Percentiles rank a stretch among this genome's conserved stretches.
These are phyloP conservation scores for Nerophis ophidion DNA, from an alignment of 2,113 vertebrate species.

Conservation along the genomic window DNA sequence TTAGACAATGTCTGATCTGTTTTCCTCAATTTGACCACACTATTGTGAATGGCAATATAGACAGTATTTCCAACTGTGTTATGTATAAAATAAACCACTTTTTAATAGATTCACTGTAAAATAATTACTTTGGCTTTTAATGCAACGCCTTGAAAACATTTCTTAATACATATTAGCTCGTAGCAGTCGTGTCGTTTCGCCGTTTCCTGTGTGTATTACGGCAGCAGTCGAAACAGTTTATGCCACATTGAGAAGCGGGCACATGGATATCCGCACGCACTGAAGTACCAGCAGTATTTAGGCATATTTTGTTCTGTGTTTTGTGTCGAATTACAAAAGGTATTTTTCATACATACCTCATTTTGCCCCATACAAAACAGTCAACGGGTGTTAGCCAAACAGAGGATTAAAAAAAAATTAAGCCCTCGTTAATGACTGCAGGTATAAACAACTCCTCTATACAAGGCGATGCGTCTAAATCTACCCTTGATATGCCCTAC, in stretches of 20 bases:
- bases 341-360: slow-evolving; percentile 32
- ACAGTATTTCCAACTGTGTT: slow-evolving; percentile 10
- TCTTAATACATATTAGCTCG: accelerated
- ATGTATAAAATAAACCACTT: not conserved
- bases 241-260: slow-evolving; percentile 3
- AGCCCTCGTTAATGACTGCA: slow-evolving; percentile 33
- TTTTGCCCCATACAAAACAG: slow-evolving; percentile 20
- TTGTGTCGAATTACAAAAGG: not conserved
- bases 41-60: not conserved
- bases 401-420: accelerated
- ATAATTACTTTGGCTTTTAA: not conserved
- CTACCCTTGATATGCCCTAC: not conserved
- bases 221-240: slow-evolving; percentile 41
- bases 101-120: accelerated
- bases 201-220: slow-evolving; percentile 6
- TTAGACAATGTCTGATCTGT: not conserved
- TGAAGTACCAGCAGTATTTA: not conserved
- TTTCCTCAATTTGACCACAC: slow-evolving; percentile 7
- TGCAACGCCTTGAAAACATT: not conserved
- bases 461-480: not conserved
- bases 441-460: not conserved
- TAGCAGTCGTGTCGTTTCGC: not conserved
- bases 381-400: slow-evolving; percentile 29
- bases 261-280: not conserved
- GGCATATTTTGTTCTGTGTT: not conserved